These are phyloP conservation scores for Aphelenchoides besseyi DNA, from an alignment of 1,140 invertebrate genomes.

Conservation along the genomic window DNA sequence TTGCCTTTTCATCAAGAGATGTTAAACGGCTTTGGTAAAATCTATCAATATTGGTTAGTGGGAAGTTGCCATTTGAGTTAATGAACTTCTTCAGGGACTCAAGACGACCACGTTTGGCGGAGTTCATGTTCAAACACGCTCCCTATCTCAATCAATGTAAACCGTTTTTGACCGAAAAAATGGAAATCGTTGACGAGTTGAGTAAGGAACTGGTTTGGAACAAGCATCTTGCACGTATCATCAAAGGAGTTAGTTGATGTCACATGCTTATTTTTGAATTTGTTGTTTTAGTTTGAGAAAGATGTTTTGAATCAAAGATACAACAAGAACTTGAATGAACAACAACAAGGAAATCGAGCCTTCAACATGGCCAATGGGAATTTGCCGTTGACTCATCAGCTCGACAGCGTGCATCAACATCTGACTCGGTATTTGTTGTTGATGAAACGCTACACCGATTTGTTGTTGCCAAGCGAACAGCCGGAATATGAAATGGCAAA, in stretches of 20 bases:
- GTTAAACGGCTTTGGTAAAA: constrained; percentile 25
- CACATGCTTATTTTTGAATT: too few species aligned
- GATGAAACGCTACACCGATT: constrained; percentile 47
- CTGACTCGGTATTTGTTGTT: constrained; percentile 48
- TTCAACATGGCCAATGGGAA: not conserved
- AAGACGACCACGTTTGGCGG: constrained; percentile 19
- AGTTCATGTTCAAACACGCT: constrained; percentile 16
- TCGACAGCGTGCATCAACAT: constrained; percentile 51
- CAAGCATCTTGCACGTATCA: constrained; percentile 22
- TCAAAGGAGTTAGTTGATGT: too few species aligned
- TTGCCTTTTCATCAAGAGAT: constrained; percentile 23
- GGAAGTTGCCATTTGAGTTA: too few species aligned
- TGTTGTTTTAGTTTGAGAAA: constrained; percentile 47
- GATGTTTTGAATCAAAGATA: constrained; percentile 29
- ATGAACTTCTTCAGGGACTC: constrained; percentile 22
- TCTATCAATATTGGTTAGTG: constrained; percentile 19
- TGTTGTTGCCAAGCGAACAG: constrained; percentile 31
- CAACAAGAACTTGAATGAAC: too few species aligned
- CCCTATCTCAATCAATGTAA: constrained; percentile 30
- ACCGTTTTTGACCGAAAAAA: constrained; percentile 25
- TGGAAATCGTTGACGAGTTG: constrained; percentile 11
- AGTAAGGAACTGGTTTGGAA: constrained; percentile 19
- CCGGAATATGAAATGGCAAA: constrained; percentile 39
- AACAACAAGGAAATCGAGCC: not conserved
- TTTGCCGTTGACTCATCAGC: constrained; percentile 28